Evolutionary conservation across 2,797 vertebrate genomes (phyloP).

Genomic region (Brachymystax lenok): DNA sequence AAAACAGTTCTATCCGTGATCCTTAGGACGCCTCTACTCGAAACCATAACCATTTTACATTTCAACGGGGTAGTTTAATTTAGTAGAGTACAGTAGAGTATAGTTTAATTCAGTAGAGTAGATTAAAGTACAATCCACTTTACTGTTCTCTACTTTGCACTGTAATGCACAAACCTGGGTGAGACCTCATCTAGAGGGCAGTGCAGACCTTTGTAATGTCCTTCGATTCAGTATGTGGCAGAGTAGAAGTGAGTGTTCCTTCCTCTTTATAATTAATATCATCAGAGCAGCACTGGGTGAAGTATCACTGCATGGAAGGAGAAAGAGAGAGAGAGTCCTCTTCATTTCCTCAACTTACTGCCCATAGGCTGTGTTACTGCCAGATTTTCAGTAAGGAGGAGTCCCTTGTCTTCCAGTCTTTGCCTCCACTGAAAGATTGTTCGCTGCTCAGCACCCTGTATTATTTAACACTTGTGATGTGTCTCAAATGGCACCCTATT

Average conservation of each 20-base stretch:
- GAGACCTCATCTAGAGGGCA: constrained; percentile 65
- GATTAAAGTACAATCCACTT: no score
- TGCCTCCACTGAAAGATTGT: background rate
- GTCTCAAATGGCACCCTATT: no score
- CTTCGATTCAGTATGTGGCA: background rate
- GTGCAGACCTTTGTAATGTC: constrained; percentile 52
- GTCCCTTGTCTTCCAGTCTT: constrained; percentile 33
- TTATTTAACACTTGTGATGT: background rate
- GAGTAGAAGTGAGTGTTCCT: background rate
- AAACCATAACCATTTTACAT: no score
- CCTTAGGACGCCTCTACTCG: no score
- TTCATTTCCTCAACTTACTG: background rate
- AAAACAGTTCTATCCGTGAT: no score
- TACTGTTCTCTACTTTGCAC: no score
- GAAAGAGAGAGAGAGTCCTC: no score
- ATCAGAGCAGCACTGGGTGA: background rate
- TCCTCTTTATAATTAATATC: background rate
- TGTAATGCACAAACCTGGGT: no score
- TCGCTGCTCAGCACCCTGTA: background rate
- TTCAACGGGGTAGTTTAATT: no score
- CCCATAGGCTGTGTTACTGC: constrained; percentile 25
- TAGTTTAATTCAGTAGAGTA: no score
- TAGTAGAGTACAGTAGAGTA: no score
- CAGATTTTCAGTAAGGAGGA: constrained; percentile 1
- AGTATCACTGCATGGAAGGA: no score